Conservation (phyloP, 1,140 invertebrate species). For the Tribolium madens region DNA sequence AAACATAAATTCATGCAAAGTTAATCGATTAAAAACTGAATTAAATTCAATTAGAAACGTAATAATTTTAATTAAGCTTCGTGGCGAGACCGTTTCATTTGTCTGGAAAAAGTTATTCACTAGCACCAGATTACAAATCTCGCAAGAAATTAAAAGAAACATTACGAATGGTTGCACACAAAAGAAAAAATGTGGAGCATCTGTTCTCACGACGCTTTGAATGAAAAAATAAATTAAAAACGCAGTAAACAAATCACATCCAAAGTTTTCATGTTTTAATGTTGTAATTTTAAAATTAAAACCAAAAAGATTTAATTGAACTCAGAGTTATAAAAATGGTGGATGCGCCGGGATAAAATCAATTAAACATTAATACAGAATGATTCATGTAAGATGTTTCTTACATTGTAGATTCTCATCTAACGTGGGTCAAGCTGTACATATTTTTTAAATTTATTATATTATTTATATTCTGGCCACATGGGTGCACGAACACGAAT, state of each 20-base stretch:
- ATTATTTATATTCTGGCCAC: constrained; percentile 9
- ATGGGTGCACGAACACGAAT: constrained; percentile 14
- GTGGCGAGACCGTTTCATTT: neutral
- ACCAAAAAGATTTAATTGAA: too few relatives aligned
- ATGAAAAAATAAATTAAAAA: neutral
- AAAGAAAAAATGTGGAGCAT: neutral
- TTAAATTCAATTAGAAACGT: too few relatives aligned
- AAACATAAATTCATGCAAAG: too few relatives aligned
- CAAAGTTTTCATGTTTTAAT: too few relatives aligned
- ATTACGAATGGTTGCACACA: neutral
- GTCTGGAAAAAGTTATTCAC: neutral
- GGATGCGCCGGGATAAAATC: too few relatives aligned
- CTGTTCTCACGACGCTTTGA: neutral
- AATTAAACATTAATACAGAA: too few relatives aligned
- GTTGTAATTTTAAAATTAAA: too few relatives aligned
- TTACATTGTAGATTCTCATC: too few relatives aligned
- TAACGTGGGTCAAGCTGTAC: too few relatives aligned
- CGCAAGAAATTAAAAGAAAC: neutral
- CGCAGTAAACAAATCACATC: neutral
- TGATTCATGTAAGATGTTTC: too few relatives aligned
- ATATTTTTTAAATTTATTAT: neutral
- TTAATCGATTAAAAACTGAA: too few relatives aligned
- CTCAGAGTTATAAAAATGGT: too few relatives aligned
- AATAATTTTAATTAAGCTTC: neutral
- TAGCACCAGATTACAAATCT: neutral